phyloP scores from a whole-genome alignment of 2,888 invertebrate species.

The Masnerella sp. region DNA sequence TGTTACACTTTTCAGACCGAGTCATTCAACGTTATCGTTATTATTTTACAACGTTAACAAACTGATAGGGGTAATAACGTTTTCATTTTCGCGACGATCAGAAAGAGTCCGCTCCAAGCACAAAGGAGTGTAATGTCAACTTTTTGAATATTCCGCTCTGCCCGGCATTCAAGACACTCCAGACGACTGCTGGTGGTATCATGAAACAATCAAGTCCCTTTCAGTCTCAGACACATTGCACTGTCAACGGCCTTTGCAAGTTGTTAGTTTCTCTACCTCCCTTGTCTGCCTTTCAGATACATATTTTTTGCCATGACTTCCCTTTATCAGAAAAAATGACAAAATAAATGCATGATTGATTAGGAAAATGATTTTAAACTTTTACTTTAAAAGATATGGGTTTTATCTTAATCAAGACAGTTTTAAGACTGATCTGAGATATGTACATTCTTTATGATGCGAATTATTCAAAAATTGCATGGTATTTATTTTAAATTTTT shows the following conservation, averaged over 20 bases:
- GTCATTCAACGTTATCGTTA: too few species aligned
- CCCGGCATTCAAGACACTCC: conserved; percentile 28
- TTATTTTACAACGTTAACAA: background rate
- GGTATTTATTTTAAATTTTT: too few species aligned
- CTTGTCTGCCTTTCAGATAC: conserved; percentile 29
- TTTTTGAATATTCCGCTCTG: conserved; percentile 32
- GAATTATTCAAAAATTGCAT: too few species aligned
- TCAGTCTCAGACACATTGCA: conserved; percentile 47
- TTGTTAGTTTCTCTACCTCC: conserved; percentile 34
- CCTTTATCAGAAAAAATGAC: conserved; percentile 4
- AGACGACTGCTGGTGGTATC: conserved; percentile 45
- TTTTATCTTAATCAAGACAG: too few species aligned
- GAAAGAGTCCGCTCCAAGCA: conserved; percentile 9
- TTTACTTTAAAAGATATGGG: too few species aligned
- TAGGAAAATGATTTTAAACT: too few species aligned
- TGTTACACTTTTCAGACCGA: too few species aligned
- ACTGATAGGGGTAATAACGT: conserved; percentile 1
- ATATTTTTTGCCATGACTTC: conserved; percentile 10
- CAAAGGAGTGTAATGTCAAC: conserved; percentile 18
- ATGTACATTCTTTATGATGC: too few species aligned
- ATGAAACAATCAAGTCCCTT: conserved; percentile 50
- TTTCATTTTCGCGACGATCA: conserved; percentile 16
- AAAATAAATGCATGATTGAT: background rate
- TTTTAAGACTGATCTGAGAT: too few species aligned
- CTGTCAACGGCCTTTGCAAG: conserved; percentile 45